These are phyloP conservation scores for Nemotelus pantherinus DNA, from an alignment of 2,888 invertebrate species.

Conservation along the genomic window DNA sequence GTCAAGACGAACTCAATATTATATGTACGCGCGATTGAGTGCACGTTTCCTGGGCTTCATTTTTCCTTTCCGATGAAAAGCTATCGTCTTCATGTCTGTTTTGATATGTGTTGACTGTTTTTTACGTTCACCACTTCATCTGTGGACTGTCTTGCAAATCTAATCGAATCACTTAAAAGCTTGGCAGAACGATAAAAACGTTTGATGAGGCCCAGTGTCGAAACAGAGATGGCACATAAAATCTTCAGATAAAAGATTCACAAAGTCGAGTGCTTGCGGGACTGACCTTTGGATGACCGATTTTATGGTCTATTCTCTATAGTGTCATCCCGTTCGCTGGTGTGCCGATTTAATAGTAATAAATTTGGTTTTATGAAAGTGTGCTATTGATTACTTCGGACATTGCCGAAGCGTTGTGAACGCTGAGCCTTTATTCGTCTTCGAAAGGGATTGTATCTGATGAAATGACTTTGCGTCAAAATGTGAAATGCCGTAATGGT, in stretches of 20 bases:
- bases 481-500: no score
- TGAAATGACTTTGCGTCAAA: no score
- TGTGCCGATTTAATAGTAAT: conserved; percentile 4
- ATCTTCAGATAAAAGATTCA: not conserved
- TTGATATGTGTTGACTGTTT: conserved; percentile 13
- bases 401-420: no score
- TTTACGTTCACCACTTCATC: conserved; percentile 31
- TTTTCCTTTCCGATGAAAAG: not conserved
- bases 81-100: not conserved
- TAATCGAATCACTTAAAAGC: conserved; percentile 32
- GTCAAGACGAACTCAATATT: no score
- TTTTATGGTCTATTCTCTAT: conserved; percentile 5
- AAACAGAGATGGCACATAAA: not conserved
- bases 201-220: conserved; percentile 12
- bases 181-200: conserved; percentile 29
- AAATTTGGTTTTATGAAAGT: conserved; percentile 30
- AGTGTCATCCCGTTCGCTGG: not conserved
- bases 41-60: not conserved
- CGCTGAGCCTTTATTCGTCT: no score
- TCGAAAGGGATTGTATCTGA: no score
- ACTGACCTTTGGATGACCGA: not conserved
- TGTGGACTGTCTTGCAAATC: conserved; percentile 15
- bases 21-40: not conserved
- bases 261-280: not conserved
- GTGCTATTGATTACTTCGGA: not conserved